A percentile compares a stretch with the other conserved stretches of the same genome.
phyloP scores from a whole-genome alignment of 2,888 invertebrate species.

The Drosophila formosana region DNA sequence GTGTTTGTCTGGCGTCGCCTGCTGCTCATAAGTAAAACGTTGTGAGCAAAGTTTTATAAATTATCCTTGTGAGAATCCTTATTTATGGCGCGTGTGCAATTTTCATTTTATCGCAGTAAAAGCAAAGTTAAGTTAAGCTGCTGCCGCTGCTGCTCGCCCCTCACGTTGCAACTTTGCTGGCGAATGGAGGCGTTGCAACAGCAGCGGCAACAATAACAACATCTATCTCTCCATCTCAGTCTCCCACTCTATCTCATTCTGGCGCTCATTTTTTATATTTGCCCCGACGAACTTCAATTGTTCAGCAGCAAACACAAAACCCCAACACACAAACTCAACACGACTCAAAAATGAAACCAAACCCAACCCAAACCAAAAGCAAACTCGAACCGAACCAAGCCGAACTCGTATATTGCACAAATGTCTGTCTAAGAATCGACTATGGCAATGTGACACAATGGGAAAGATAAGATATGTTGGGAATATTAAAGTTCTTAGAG shows the following conservation, averaged over 20 bases:
- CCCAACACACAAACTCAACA: constrained; percentile 28
- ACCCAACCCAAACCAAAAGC: neutral
- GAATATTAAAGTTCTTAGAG: neutral
- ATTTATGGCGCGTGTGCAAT: constrained; percentile 85
- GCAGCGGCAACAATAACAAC: constrained; percentile 48
- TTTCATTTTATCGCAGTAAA: constrained; percentile 85
- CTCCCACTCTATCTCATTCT: constrained; percentile 17
- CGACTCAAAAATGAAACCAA: constrained; percentile 24
- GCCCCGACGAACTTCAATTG: constrained; percentile 76
- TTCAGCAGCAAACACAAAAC: constrained; percentile 67
- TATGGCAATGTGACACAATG: constrained; percentile 49
- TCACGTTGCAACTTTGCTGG: constrained; percentile 54
- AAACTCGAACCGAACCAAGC: constrained; percentile 6
- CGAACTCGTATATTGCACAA: constrained; percentile 54
- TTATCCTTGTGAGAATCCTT: constrained; percentile 86
- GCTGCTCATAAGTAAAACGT: constrained; percentile 82
- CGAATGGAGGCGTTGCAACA: constrained; percentile 74
- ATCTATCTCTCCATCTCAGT: constrained; percentile 15
- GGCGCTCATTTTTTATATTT: constrained; percentile 73
- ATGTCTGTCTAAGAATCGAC: constrained; percentile 56
- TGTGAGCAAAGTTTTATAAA: constrained; percentile 84
- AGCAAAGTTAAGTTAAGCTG: constrained; percentile 83
- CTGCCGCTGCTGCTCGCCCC: constrained; percentile 48
- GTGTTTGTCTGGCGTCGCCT: constrained; percentile 68
- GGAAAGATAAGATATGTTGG: constrained; percentile 5